A percentile compares a stretch with the other conserved stretches of the same genome.
phyloP scores from a whole-genome alignment of 2,888 invertebrate genomes.

The Cerceris ruficornis region DNA sequence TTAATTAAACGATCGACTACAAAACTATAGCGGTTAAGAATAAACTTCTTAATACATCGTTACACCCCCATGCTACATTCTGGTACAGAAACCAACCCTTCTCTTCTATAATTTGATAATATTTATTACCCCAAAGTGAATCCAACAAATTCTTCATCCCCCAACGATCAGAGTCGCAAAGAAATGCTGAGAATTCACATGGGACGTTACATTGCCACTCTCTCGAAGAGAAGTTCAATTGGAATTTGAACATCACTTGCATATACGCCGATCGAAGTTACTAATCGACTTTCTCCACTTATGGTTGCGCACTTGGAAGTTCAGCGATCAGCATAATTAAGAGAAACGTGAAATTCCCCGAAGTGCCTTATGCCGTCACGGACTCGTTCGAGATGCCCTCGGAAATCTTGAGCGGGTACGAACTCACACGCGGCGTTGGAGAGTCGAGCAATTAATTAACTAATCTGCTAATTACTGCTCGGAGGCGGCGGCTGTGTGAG shows the following conservation, averaged over 20 bases:
- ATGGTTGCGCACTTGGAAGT: not conserved
- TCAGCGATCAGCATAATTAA: conserved; percentile 23
- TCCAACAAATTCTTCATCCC: no score
- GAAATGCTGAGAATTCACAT: no score
- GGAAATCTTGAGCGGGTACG: conserved; percentile 30
- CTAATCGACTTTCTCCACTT: not conserved
- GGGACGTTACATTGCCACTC: not conserved
- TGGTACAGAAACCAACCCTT: no score
- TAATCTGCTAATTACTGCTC: conserved; percentile 58
- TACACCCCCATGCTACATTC: no score
- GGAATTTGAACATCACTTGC: not conserved
- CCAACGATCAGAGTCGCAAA: no score
- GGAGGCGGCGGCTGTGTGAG: conserved; percentile 38
- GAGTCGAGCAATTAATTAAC: conserved; percentile 50
- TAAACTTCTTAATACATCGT: no score
- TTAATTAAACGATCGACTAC: no score
- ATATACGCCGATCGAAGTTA: not conserved
- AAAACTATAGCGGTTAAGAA: no score
- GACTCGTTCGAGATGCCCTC: conserved; percentile 15
- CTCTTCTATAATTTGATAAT: no score
- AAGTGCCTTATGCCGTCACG: conserved; percentile 16
- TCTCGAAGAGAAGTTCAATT: not conserved
- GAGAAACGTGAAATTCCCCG: conserved; percentile 28
- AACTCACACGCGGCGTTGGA: conserved; percentile 34
- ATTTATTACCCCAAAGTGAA: no score